phyloP scores from a whole-genome alignment of 2,797 vertebrate genomes.

The Petrocephalus sullivani region DNA sequence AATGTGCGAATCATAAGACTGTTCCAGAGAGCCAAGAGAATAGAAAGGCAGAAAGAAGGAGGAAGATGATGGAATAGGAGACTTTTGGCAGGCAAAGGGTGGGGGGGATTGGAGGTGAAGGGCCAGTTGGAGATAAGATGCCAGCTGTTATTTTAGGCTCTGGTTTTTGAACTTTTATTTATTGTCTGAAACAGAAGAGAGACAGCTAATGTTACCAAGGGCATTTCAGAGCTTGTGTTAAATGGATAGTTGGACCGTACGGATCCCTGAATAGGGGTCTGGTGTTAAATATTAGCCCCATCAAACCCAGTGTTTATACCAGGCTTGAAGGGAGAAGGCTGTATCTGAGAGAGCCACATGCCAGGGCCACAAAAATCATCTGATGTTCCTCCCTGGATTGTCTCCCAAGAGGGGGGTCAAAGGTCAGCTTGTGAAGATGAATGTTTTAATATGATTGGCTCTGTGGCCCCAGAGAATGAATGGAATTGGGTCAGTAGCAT shows the following conservation, averaged over 20 bases:
- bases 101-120: not conserved
- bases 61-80: not conserved
- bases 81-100: not conserved
- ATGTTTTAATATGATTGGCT: not conserved
- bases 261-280: not conserved
- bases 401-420: not conserved
- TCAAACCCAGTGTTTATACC: not conserved
- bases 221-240: not conserved
- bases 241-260: not conserved
- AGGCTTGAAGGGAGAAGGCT: not conserved
- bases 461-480: not conserved
- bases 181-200: not conserved
- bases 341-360: not conserved
- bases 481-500: not conserved
- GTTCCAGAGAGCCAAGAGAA: not conserved
- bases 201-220: not conserved
- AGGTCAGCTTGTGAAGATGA: not conserved
- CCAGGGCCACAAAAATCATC: not conserved
- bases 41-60: not conserved
- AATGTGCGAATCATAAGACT: not conserved
- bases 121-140: not conserved
- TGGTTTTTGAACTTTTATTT: conserved; percentile 13
- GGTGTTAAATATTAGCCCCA: not conserved
- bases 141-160: conserved; percentile 14
- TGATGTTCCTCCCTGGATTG: not conserved